Evolutionary conservation across 2,113 vertebrate species (phyloP), one percentile per base, ranked within the genome.

Genomic region (Perccottus glenii): DNA sequence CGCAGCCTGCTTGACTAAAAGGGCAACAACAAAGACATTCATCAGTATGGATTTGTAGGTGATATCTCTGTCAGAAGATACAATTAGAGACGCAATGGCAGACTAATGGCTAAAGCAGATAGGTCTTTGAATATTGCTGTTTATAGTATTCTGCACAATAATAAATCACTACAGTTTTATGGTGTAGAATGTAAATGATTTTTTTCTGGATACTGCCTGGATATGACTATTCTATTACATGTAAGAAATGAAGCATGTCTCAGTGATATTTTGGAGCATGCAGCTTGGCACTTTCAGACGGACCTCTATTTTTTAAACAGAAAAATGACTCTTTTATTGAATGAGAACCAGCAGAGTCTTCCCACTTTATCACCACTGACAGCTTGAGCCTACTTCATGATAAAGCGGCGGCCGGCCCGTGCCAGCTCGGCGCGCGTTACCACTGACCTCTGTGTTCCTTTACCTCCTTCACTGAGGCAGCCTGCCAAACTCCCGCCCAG

Each of bases 11-110:
- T 19, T 49, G 42, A 75, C 58, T 53, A 67, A 57, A 63, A 73
- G 62, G 58, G 49, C 57, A 70, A 73, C 71, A 73, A 81, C 75
- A 15, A 60, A 72, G 52, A 70, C 74, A 81, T 83, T 65, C 74
- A 77, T 86, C 75, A 81, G 27, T 71, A 81, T 83, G 55, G 73
- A 81, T 86, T 84, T 77, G 65, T 65, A 60, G 59, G 69, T 70
- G 43, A 32, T 55, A 46, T 51, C 56, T 38, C 57, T 3, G 16
- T 51, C 59, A 55, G 53, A 47, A 52, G 49, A 57, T 60, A 64
- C 77, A 77, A 63, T 63, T 65, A 66, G 52, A 62, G 65, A 32
- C 50, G 60, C 19, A 36, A 44, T 42, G 42, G 52, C n/a, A 33
- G 52, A 73, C 51, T 60, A 60, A 65, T 76, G 60, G 40, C 70